These are phyloP conservation scores for Drosophila grimshawi DNA, from an alignment of 1,140 invertebrate genomes.

Conservation along the genomic window DNA sequence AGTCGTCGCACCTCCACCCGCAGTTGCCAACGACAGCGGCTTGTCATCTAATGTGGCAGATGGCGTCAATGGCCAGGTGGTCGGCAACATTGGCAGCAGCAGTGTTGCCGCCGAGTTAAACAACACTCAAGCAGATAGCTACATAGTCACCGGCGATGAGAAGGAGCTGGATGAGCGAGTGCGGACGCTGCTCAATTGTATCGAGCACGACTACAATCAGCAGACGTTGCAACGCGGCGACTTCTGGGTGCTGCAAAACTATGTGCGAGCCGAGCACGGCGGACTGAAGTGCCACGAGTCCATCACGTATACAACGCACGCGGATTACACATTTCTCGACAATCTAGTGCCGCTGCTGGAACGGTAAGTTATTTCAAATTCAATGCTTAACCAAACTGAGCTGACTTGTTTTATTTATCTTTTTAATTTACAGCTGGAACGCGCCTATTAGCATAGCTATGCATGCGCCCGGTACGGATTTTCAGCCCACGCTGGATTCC, in stretches of 20 bases:
- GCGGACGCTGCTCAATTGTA: conserved; percentile 86
- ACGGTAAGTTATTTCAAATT: conserved; percentile 84
- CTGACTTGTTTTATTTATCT: background rate
- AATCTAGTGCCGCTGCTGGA: conserved; percentile 93
- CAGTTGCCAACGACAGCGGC: conserved; percentile 53
- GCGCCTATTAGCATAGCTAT: conserved; percentile 90
- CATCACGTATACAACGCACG: conserved; percentile 96
- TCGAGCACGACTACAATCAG: conserved; percentile 87
- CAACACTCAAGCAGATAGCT: conserved; percentile 68
- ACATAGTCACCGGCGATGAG: conserved; percentile 78
- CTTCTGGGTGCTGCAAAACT: conserved; percentile 96
- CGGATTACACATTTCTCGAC: conserved; percentile 95
- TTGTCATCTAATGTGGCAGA: conserved; percentile 37
- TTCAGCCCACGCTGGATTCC: conserved; percentile 87
- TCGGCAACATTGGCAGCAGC: conserved; percentile 66
- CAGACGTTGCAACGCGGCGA: conserved; percentile 91
- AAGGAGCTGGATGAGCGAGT: conserved; percentile 80
- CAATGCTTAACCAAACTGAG: background rate
- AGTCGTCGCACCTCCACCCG: conserved; percentile 25
- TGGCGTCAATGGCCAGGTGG: conserved; percentile 39
- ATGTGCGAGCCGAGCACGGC: conserved; percentile 88
- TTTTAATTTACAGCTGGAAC: conserved; percentile 85
- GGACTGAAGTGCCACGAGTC: conserved; percentile 90
- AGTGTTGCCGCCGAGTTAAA: conserved; percentile 53
- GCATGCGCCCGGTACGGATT: conserved; percentile 90